Evolutionary conservation across 35 echinoderm and acorn worm species (phyloP).

Genomic region (Heliocidaris erythrogramma): DNA sequence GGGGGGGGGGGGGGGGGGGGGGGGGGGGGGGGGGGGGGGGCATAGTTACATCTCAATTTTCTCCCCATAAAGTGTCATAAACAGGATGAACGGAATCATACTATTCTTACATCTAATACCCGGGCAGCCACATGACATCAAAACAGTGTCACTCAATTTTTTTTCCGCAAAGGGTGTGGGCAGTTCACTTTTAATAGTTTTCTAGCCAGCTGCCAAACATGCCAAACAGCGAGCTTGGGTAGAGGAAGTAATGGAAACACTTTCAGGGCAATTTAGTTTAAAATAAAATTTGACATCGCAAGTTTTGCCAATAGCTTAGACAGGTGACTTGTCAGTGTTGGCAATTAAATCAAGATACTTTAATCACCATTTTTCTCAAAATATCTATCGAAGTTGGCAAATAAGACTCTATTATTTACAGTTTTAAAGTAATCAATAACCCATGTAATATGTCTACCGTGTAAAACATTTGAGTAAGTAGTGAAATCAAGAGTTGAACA

Average conservation of each 20-base stretch:
- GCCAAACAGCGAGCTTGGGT: neutral
- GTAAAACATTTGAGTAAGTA: too few relatives aligned
- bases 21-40: too few relatives aligned
- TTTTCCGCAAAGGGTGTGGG: neutral
- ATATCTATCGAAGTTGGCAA: neutral
- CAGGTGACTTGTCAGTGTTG: constrained; percentile 1
- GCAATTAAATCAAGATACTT: neutral
- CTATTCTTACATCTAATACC: neutral
- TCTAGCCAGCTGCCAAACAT: constrained; percentile 6
- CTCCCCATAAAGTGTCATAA: neutral
- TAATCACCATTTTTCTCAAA: neutral
- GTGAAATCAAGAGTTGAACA: neutral
- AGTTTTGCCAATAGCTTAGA: neutral
- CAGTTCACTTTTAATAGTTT: neutral
- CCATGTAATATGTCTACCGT: neutral
- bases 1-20: too few relatives aligned
- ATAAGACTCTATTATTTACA: neutral
- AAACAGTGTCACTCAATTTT: neutral
- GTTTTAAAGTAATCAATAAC: neutral
- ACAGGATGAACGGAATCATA: neutral
- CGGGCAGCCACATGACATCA: neutral
- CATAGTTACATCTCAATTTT: constrained; percentile 19
- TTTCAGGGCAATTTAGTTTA: neutral
- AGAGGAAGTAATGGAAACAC: too few relatives aligned
- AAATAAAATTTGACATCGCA: neutral